Percentiles rank a stretch among this genome's conserved stretches.
These are phyloP conservation scores for Prunella fulvescens DNA, from an alignment of 2,113 vertebrate species.

Conservation along the genomic window DNA sequence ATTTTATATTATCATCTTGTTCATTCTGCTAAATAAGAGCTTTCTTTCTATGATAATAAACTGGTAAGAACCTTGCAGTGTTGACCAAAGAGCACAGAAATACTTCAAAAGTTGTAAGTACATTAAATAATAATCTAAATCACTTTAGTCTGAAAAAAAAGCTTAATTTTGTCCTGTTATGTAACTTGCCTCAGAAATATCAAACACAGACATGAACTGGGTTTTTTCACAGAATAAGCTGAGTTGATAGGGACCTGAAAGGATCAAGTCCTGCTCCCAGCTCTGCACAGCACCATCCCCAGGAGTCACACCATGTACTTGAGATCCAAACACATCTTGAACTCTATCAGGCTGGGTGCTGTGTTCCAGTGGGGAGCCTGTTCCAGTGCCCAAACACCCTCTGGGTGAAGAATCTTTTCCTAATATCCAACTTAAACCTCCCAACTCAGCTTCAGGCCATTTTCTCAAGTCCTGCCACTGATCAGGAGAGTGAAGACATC, in stretches of 20 bases:
- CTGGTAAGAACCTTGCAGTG: background rate
- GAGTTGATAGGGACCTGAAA: background rate
- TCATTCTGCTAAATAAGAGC: accelerated
- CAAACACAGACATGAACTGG: background rate
- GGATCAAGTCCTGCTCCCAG: background rate
- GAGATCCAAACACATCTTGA: background rate
- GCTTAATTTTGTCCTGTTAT: background rate
- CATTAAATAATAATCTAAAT: background rate
- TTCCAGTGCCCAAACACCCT: background rate
- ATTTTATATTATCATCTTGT: accelerated
- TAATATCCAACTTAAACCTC: background rate
- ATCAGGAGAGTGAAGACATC: background rate
- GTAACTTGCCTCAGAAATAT: background rate
- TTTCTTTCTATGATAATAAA: background rate
- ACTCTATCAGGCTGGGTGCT: background rate
- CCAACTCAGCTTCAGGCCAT: background rate
- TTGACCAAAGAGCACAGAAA: background rate
- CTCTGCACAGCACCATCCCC: background rate
- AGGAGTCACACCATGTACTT: background rate
- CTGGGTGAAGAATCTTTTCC: background rate
- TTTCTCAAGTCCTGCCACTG: background rate
- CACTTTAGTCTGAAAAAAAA: background rate
- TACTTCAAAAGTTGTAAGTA: background rate
- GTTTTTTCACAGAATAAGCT: background rate
- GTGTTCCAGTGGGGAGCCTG: background rate